phyloP scores from a whole-genome alignment of 2,113 vertebrate genomes.

The Sapayoa aenigma region DNA sequence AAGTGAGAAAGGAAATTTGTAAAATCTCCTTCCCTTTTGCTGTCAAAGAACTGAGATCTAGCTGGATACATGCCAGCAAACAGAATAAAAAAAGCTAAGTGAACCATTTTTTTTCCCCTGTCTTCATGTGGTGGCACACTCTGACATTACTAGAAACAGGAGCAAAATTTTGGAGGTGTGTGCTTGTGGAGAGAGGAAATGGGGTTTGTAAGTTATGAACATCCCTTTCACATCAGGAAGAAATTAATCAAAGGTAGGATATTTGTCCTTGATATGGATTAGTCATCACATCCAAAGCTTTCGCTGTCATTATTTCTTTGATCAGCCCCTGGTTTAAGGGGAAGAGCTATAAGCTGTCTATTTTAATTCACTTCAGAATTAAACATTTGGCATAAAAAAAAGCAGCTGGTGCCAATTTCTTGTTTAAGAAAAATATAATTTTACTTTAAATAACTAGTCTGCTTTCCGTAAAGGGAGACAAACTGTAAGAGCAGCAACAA shows the following conservation, averaged over 20 bases:
- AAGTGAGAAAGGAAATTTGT: background rate
- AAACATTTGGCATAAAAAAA: conserved; percentile 40
- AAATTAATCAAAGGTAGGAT: conserved; percentile 33
- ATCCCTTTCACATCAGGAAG: background rate
- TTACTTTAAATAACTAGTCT: conserved; percentile 61
- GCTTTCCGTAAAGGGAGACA: conserved; percentile 26
- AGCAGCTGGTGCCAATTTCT: conserved; percentile 55
- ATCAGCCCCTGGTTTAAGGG: conserved; percentile 32
- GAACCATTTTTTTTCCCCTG: rapidly evolving
- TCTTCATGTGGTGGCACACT: background rate
- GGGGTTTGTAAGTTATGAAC: background rate
- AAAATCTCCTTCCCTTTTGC: background rate
- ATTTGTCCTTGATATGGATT: conserved; percentile 17
- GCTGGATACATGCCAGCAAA: background rate
- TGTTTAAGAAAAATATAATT: conserved; percentile 4
- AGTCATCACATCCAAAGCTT: conserved; percentile 5
- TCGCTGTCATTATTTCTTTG: conserved; percentile 38
- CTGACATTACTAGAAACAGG: background rate
- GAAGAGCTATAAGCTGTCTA: conserved; percentile 27
- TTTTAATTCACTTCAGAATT: conserved; percentile 26
- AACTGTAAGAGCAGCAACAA: conserved; percentile 31
- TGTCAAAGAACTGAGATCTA: background rate
- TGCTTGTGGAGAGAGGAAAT: background rate
- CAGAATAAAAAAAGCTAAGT: background rate
- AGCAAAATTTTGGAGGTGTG: background rate